Evolutionary conservation across 2,888 invertebrate genomes (phyloP), one percentile per base, ranked within the genome.

Genomic region (Cheiracanthium punctorium): DNA sequence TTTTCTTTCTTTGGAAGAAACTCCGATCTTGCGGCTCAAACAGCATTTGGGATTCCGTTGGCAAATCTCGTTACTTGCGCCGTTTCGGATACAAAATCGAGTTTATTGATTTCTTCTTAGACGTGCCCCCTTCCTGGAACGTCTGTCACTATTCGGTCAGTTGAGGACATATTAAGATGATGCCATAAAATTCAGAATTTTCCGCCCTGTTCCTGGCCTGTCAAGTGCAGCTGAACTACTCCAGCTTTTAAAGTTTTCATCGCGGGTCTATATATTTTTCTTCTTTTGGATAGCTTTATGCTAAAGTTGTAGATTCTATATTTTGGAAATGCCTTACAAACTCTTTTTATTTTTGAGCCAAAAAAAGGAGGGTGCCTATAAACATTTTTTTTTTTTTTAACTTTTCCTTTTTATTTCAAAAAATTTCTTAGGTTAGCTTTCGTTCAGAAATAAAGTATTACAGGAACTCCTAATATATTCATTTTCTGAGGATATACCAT

Each of bases 1-100:
- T n/a, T n/a, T 37, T 37, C 10, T 58, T 58, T 58, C 58, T 17
- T 17, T 58, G 14, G 4, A 24, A 48, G 24, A 24, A 58, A n/a
- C 20, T 24, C 24, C 58, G 24, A 24, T 7, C 24, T 24, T 58
- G 58, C 58, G 58, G 58, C 58, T 58, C 58, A 24, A 58, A 24
- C 58, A 58, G 58, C 58, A 58, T 58, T 58, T 58, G 58, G 58
- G 24, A 58, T 58, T 58, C 58, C 24, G 58, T 24, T 58, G 24
- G 58, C 58, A 58, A 58, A 58, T 58, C 58, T 24, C 58, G 58
- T 58, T 58, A 58, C 58, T 58, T 58, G 58, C 58, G 58, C 58
- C 58, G 58, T 58, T 58, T 58, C 58, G 58, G 58, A 58, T 58
- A 58, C 58, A 58, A 58, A 58, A 58, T 58, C 58, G 58, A 58